Conservation (phyloP, 2,888 invertebrate genomes). For the Polymixis lichenea region DNA sequence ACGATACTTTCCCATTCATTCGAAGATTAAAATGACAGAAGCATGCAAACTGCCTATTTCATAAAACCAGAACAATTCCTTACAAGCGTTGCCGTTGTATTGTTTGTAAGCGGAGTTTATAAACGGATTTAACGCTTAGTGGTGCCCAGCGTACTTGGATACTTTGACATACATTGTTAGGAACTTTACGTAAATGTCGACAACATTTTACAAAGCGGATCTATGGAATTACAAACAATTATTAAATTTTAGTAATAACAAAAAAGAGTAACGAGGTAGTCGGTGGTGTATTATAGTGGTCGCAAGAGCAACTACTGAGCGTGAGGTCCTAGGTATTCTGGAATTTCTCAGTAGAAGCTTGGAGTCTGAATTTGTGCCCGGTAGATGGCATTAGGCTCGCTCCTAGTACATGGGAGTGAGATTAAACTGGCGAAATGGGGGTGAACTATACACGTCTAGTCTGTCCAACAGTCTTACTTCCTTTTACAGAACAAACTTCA, state of each 20-base stretch:
- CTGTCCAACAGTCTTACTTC: too few relatives aligned
- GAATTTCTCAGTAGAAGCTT: neutral
- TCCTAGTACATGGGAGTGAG: neutral
- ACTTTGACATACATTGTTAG: neutral
- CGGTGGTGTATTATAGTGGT: too few relatives aligned
- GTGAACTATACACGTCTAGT: neutral
- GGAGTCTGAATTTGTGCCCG: neutral
- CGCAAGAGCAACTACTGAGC: neutral
- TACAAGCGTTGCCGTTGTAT: slow-evolving; percentile 17
- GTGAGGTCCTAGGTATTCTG: neutral
- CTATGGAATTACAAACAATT: neutral
- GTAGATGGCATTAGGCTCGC: neutral
- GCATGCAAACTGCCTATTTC: neutral
- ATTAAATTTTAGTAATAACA: too few relatives aligned
- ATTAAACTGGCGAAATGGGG: neutral
- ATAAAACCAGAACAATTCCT: slow-evolving; percentile 17
- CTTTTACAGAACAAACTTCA: neutral
- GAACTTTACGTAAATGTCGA: neutral
- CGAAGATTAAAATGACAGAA: slow-evolving; percentile 21
- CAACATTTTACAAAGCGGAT: slow-evolving; percentile 14
- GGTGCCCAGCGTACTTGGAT: neutral
- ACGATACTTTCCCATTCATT: neutral
- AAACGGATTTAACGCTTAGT: slow-evolving; percentile 4
- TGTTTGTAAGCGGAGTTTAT: slow-evolving; percentile 24
- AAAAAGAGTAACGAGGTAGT: neutral